Evolutionary conservation across 2,888 invertebrate genomes (phyloP).

Genomic region (Drosophila stalkeri): DNA sequence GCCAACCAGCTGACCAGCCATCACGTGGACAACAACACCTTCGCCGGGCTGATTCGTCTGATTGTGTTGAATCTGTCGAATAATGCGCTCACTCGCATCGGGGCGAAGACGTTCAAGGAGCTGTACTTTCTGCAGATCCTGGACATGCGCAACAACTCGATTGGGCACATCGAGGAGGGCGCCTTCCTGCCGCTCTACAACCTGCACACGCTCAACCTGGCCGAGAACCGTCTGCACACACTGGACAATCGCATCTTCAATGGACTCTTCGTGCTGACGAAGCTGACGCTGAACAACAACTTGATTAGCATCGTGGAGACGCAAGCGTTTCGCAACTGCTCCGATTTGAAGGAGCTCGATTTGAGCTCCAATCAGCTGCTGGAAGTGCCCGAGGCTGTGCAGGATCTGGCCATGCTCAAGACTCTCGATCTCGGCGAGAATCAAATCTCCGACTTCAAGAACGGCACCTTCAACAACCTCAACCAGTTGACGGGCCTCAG

Average conservation of each 20-base stretch:
- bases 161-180: constrained; percentile 94
- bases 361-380: constrained; percentile 94
- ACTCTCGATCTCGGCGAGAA: constrained; percentile 97
- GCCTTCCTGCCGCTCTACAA: constrained; percentile 95
- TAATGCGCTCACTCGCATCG: constrained; percentile 93
- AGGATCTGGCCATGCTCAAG: constrained; percentile 92
- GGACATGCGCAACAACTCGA: constrained; percentile 93
- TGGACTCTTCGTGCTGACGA: constrained; percentile 92
- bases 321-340: constrained; percentile 94
- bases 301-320: constrained; percentile 91
- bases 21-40: constrained; percentile 93
- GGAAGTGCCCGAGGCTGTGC: constrained; percentile 92
- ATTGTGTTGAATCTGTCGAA: constrained; percentile 94
- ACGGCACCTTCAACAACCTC: constrained; percentile 93
- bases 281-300: constrained; percentile 94
- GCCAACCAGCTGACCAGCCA: constrained; percentile 94
- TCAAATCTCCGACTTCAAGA: constrained; percentile 92
- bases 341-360: constrained; percentile 94
- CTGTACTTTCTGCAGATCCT: constrained; percentile 94
- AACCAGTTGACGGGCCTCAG: constrained; percentile 94
- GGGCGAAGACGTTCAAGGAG: constrained; percentile 94
- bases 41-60: constrained; percentile 92
- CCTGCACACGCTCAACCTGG: constrained; percentile 94
- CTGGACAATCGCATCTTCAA: constrained; percentile 93
- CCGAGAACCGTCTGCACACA: constrained; percentile 93